Base-by-base conservation (phyloP, 1,140 invertebrate species). In the Drosophila tani region DNA sequence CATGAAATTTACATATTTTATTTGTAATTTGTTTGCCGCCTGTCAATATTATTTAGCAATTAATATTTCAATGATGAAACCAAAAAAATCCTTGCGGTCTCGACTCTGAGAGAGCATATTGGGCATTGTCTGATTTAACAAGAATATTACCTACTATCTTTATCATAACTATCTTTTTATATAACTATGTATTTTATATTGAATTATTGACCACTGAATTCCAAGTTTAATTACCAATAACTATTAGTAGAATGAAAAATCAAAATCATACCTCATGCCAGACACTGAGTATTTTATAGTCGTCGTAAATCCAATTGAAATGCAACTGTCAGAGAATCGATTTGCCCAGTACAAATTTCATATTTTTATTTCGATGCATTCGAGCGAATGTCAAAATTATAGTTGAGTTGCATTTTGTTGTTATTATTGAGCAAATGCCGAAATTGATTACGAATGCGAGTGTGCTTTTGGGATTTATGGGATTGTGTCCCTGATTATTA, bases 41-140 rank as follows among this genome's bases (percentile, higher is more conserved):
- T 74, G 74, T 87, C 85, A 90, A 90, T 87, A 88, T 84, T 87
- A 87, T 87, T 87, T 87, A 75, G 63, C 84, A 84, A 87, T 87
- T 90, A 84, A 87, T 84, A 84, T 88, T 88, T 80, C 55, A 69
- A 75, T 81, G 75, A 63, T 75, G 63, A 49, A 46, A 27, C 43
- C 21, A 32, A 41, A 51, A 41, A 47, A 41, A 24, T 41, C 0
- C 41, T n/a, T 41, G 35, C 9, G 27, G 27, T 29, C 38, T 66
- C 29, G n/a, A n/a, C 3, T 21, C 17, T 7, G 9, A 24, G 2
- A 14, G 8, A 19, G 35, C 15, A 40, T 56, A n/a, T 41, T 5
- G 40, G 32, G 17, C 17, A 19, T 12, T 35, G 8, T 53, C 11
- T 8, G 29, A 40, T n/a, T 40, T 21, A 24, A 11, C 8, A 38